Percentiles rank a stretch among this genome's conserved stretches.
These are phyloP conservation scores for Trypoxylon attenuatum DNA, from an alignment of 2,888 invertebrate genomes.

Conservation along the genomic window DNA sequence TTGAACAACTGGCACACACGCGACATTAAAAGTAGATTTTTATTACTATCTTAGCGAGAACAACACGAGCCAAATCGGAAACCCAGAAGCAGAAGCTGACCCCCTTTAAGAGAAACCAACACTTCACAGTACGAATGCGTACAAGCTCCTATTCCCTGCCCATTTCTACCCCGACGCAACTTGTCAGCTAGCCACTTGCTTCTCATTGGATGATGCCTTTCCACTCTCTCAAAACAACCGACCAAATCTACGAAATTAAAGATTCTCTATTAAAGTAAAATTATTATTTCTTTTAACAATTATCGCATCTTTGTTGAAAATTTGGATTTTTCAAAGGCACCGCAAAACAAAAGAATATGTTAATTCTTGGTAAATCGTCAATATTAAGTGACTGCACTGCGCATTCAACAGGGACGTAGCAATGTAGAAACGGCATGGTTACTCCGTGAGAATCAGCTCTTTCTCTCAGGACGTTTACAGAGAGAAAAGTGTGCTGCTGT, in stretches of 20 bases:
- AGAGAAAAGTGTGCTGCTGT: conserved; percentile 10
- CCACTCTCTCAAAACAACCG: conserved; percentile 44
- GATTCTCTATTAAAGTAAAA: background rate
- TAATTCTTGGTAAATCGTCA: conserved; percentile 7
- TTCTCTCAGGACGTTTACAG: conserved; percentile 14
- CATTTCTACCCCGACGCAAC: conserved; percentile 52
- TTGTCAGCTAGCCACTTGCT: conserved; percentile 48
- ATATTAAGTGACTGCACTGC: conserved; percentile 29
- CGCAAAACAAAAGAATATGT: conserved; percentile 31
- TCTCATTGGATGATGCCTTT: conserved; percentile 46
- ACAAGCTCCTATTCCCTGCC: conserved; percentile 50
- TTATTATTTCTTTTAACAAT: background rate
- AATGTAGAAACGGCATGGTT: background rate
- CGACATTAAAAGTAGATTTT: conserved; percentile 46
- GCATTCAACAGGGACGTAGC: conserved; percentile 48
- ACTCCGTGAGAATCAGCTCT: conserved; percentile 5
- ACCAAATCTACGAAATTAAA: conserved; percentile 31
- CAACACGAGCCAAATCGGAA: conserved; percentile 30
- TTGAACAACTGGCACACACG: conserved; percentile 18
- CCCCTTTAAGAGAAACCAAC: conserved; percentile 45
- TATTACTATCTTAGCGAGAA: conserved; percentile 19
- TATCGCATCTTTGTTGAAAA: background rate
- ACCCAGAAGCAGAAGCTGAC: conserved; percentile 33
- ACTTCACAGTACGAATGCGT: conserved; percentile 51
- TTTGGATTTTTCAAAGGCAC: conserved; percentile 22